Evolutionary conservation across 2,797 vertebrate genomes (phyloP).

Genomic region (Phrynocephalus forsythii): DNA sequence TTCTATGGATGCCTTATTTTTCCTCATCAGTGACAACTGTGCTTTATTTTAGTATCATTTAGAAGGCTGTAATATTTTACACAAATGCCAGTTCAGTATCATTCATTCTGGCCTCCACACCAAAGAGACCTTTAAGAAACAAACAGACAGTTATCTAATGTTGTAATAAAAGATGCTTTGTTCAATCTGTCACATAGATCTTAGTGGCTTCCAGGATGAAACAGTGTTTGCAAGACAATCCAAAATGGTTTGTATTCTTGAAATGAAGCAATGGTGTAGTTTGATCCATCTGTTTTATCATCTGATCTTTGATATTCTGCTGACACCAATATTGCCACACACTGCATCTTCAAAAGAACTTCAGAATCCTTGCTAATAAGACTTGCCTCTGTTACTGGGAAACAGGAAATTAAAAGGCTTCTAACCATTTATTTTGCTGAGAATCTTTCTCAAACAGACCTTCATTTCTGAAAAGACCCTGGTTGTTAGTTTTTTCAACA

Average conservation of each 20-base stretch:
- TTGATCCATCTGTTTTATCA: conserved; percentile 34
- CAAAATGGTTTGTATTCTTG: background rate
- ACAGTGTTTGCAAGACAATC: conserved; percentile 13
- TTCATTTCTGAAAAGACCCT: conserved; percentile 6
- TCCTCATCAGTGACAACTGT: background rate
- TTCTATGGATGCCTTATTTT: background rate
- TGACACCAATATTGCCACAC: conserved; percentile 15
- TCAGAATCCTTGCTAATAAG: conserved; percentile 10
- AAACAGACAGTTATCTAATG: background rate
- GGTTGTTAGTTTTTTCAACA: background rate
- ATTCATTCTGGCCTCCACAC: background rate
- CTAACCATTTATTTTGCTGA: conserved; percentile 22
- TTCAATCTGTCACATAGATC: conserved; percentile 25
- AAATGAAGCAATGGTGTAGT: conserved; percentile 3
- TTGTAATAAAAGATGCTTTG: conserved; percentile 15
- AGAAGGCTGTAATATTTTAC: background rate
- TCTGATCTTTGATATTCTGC: background rate
- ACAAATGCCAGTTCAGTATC: background rate
- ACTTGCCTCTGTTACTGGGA: background rate
- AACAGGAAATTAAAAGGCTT: conserved; percentile 27
- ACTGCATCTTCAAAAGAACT: conserved; percentile 6
- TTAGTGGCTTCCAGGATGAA: background rate
- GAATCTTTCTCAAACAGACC: background rate
- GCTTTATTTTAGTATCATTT: background rate
- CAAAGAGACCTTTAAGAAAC: conserved; percentile 15